These are phyloP conservation scores for Strigamia maritima DNA, from an alignment of 2,888 invertebrate species.

Conservation along the genomic window DNA sequence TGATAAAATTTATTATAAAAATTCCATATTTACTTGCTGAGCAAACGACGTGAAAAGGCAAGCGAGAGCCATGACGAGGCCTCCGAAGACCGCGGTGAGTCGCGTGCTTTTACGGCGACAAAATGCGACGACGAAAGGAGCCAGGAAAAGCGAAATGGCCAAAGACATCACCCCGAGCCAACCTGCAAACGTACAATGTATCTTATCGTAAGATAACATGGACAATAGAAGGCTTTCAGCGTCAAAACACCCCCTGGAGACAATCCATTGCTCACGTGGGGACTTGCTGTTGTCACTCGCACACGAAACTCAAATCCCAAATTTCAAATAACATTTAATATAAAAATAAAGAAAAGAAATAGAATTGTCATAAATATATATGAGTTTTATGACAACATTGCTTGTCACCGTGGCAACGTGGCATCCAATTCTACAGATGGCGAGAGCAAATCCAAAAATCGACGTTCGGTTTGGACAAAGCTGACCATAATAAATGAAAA, in stretches of 20 bases:
- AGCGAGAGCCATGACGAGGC: constrained; percentile 77
- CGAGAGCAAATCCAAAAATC: no score
- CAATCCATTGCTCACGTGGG: not conserved
- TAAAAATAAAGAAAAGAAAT: no score
- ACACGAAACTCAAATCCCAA: not conserved
- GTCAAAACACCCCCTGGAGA: not conserved
- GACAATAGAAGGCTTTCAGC: not conserved
- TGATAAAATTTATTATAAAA: not conserved
- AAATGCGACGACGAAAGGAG: constrained; percentile 78
- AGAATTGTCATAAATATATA: no score
- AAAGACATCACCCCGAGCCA: constrained; percentile 78
- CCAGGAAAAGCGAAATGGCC: constrained; percentile 72
- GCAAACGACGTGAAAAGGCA: constrained; percentile 87
- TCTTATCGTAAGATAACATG: not conserved
- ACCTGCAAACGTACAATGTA: constrained; percentile 66
- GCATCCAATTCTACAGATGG: no score
- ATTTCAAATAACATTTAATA: not conserved
- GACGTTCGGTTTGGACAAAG: no score
- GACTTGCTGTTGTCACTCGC: not conserved
- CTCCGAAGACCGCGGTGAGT: constrained; percentile 81
- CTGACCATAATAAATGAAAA: no score
- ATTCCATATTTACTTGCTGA: constrained; percentile 58
- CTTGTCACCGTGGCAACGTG: no score
- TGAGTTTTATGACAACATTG: no score
- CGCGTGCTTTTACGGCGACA: constrained; percentile 83